These are phyloP conservation scores for Thysanoteuthis rhombus DNA, from an alignment of 2,888 invertebrate species.

Conservation along the genomic window DNA sequence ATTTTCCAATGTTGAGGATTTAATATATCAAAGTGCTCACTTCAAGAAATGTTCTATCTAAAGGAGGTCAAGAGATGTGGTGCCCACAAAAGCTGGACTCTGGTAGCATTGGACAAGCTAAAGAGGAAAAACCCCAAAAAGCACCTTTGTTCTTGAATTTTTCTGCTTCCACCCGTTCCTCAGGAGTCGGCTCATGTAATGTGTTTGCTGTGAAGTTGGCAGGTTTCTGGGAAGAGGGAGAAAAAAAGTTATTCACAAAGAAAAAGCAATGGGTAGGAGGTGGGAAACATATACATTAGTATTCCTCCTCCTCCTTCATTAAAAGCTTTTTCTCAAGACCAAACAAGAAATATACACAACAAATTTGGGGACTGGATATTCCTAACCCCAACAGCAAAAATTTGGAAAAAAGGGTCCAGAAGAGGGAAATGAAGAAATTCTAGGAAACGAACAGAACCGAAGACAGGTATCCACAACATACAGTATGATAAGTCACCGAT, in stretches of 20 bases:
- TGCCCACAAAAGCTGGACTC: neutral
- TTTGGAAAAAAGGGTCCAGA: neutral
- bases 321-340: too few relatives aligned
- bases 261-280: neutral
- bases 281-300: neutral
- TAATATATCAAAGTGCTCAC: too few relatives aligned
- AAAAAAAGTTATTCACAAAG: neutral
- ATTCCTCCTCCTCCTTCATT: neutral
- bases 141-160: conserved; percentile 87
- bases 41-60: neutral
- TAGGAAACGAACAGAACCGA: neutral
- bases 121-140: neutral
- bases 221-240: conserved; percentile 52
- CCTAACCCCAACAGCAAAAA: neutral
- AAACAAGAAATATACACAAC: neutral
- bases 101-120: neutral
- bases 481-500: too few relatives aligned
- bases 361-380: neutral
- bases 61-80: neutral
- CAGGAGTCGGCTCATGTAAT: conserved; percentile 61
- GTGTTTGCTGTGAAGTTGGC: conserved; percentile 54
- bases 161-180: conserved; percentile 77
- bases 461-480: too few relatives aligned
- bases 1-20: too few relatives aligned
- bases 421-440: neutral